These are phyloP conservation scores for Coturnix japonica DNA, from an alignment of 2,113 vertebrate species.

Conservation along the genomic window DNA sequence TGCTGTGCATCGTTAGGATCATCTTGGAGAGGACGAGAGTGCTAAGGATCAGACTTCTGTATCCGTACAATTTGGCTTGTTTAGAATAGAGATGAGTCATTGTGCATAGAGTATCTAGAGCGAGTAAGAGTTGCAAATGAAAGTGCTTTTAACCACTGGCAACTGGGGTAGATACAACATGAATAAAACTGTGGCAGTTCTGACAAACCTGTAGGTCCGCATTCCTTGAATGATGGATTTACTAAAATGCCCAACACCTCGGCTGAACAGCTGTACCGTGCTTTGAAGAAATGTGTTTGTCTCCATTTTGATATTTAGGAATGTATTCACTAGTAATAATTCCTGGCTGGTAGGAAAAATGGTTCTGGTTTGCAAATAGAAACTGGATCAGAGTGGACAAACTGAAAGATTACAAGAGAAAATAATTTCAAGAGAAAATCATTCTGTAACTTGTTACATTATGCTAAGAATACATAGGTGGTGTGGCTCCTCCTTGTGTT, in stretches of 20 bases:
- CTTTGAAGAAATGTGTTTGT: background rate
- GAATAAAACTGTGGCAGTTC: background rate
- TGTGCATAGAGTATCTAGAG: background rate
- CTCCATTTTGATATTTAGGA: background rate
- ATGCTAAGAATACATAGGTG: background rate
- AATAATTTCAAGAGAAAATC: background rate
- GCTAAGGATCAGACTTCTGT: background rate
- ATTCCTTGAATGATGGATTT: background rate
- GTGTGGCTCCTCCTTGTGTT: constrained; percentile 56
- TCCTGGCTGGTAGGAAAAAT: background rate
- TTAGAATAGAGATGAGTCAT: background rate
- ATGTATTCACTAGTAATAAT: background rate
- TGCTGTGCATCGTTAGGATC: background rate
- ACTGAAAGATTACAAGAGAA: background rate
- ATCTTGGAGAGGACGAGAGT: background rate
- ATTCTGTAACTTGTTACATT: background rate
- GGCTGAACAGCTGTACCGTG: background rate
- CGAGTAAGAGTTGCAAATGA: background rate
- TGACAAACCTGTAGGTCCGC: background rate
- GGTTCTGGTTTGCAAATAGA: background rate
- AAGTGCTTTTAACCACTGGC: background rate
- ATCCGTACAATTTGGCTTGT: background rate
- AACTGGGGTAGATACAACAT: background rate
- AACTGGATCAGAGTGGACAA: background rate
- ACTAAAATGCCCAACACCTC: background rate